Conservation (phyloP, 2,113 vertebrate genomes). For the Plotosus lineatus region DNA sequence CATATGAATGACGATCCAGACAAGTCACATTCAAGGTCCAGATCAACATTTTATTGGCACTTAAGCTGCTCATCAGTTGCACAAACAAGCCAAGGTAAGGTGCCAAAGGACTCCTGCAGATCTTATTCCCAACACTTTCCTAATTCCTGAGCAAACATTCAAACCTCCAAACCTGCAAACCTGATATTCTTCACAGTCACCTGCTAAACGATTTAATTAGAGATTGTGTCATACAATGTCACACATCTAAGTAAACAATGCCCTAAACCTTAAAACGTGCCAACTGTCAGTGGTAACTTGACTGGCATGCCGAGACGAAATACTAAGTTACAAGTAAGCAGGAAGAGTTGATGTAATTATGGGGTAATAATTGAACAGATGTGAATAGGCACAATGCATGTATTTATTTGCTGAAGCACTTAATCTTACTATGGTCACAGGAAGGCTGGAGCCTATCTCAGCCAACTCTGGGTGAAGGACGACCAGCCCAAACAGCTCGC, state of each 20-base stretch:
- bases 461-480: too few relatives aligned
- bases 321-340: not conserved
- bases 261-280: not conserved
- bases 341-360: not conserved
- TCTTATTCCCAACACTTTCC: not conserved
- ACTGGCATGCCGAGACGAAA: not conserved
- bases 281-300: not conserved
- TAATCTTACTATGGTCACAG: too few relatives aligned
- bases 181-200: not conserved
- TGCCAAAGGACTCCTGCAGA: not conserved
- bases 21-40: not conserved
- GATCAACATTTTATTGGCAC: slow-evolving; percentile 18
- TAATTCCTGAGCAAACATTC: not conserved
- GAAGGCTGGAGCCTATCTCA: too few relatives aligned
- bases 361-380: too few relatives aligned
- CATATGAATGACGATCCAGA: not conserved
- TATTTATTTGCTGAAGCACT: too few relatives aligned
- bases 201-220: not conserved
- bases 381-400: too few relatives aligned
- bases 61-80: slow-evolving; percentile 8
- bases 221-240: not conserved
- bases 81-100: not conserved
- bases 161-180: not conserved
- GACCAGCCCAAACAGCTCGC: too few relatives aligned
- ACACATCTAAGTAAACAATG: not conserved